Evolutionary conservation across 2,888 invertebrate species (phyloP), one percentile per base, ranked within the genome.

Genomic region (Lasius platythorax): DNA sequence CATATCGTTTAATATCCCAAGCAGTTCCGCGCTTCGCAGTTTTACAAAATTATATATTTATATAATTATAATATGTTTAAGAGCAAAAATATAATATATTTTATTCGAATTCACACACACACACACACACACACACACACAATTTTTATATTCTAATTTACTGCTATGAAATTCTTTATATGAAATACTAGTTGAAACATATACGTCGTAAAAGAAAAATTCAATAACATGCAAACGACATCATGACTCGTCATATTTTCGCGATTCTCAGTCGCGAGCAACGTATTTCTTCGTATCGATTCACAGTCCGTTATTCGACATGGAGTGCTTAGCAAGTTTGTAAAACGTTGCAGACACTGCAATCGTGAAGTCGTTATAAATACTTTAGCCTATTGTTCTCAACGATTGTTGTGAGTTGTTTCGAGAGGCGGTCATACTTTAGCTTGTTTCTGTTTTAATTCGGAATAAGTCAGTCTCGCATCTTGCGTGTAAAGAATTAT

Each of bases 331-430:
- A 68, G 67, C 58, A 61, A 74, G 75, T 75, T 83, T 74, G 46
- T 63, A 82, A 72, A 75, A 82, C 66, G 46, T 66, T 56, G 40
- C 40, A 30, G 66, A 53, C 50, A 28, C 15, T 75, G 30, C 61
- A 56, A 70, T 75, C 56, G 63, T 75, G 75, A 83, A 70, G 70
- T 74, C 82, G 67, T 70, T 68, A 63, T 72, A 75, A 85, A 82
- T 83, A 85, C 84, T 85, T 75, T 43, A 83, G 46, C 75, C 63
- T 70, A 75, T 85, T 75, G 56, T 85, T 85, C n/a, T n/a, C 28
- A 70, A 74, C 73, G 68, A 83, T 83, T 68, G 74, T 82, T 82
- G 53, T 43, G 33, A 82, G 75, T 61, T 82, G 63, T 68, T 85
- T 85, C 83, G 28, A 85, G 84, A 70, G 73, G 68, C 33, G 70